These are phyloP conservation scores for Cercopithecus petaurista DNA, from an alignment of 2,797 vertebrate species.

Conservation along the genomic window DNA sequence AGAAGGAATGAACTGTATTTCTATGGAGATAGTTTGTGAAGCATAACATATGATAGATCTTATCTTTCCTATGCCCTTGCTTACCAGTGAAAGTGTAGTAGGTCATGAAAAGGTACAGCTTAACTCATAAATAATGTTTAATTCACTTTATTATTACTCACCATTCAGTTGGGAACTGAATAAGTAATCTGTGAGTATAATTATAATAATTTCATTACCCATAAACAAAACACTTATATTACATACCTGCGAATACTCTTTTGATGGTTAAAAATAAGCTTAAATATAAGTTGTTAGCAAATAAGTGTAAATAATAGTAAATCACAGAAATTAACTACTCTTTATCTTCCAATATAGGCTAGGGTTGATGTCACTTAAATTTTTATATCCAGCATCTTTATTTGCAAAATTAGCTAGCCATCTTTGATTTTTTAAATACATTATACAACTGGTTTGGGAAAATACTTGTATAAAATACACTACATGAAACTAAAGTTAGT, in stretches of 20 bases:
- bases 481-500: constrained; percentile 56
- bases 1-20: constrained; percentile 76
- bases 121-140: not conserved
- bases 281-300: constrained; percentile 34
- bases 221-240: not conserved
- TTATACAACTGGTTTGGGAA: constrained; percentile 50
- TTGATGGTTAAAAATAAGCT: constrained; percentile 8
- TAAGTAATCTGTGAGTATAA: not conserved
- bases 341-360: not conserved
- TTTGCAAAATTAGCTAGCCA: constrained; percentile 40
- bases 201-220: not conserved
- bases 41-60: constrained; percentile 39
- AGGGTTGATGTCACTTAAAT: not conserved
- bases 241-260: not conserved
- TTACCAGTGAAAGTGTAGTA: not conserved
- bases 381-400: constrained; percentile 44
- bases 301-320: not conserved
- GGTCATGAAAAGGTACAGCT: not conserved
- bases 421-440: constrained; percentile 25
- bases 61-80: constrained; percentile 58
- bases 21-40: constrained; percentile 72
- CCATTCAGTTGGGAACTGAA: not conserved
- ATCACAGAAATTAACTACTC: not conserved
- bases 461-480: constrained; percentile 60
- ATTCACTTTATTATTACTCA: constrained; percentile 11